Evolutionary conservation across 2,797 vertebrate species (phyloP), one percentile per base, ranked within the genome.

Genomic region (Peromyscus melanophrys): DNA sequence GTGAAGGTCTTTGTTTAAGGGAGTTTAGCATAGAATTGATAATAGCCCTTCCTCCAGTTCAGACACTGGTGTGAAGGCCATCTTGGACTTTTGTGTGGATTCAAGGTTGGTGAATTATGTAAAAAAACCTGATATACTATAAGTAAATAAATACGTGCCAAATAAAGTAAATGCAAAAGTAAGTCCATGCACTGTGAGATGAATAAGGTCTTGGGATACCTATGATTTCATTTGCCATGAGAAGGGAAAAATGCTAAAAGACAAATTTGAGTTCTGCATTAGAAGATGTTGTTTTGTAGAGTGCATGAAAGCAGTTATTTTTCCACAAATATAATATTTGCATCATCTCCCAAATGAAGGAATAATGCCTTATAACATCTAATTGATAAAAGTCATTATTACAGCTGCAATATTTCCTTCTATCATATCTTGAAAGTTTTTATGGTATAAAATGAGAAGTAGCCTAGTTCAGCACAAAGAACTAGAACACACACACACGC

Each of bases 311-410:
- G 17, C 55, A 93, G 13, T 12, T 46, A 29, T 40, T 82, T 76
- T 82, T 94, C 12, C 17, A 82, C 61, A 94, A 92, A 77, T 77
- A 63, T 55, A 90, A 82, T 82, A 59, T 65, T 92, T 78, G 10
- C 65, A 6, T 83, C 69, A 84, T 82, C 93, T 40, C 3, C 11
- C 27, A 78, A 75, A 59, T 69, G 27, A 31, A 34, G 2, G 86
- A 76, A 92, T 81, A 85, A n/a, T 84, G 69, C 9, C 13, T 59
- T 37, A 69, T 59, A 83, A n/a, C 23, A 89, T 57, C 1, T 49
- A 31, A 57, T 40, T 27, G 7, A 88, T 87, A 78, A 6, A 88
- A 90, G 11, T 34, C 61, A 43, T 81, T 83, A 52, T 75, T 55
- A 14, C 0, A 84, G 46, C 5, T 12, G 40, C 12, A 93, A n/a